A percentile compares a stretch with the other conserved stretches of the same genome.
These are phyloP conservation scores for Rhynchopsitta pachyrhyncha DNA, from an alignment of 2,113 vertebrate species.

Conservation along the genomic window DNA sequence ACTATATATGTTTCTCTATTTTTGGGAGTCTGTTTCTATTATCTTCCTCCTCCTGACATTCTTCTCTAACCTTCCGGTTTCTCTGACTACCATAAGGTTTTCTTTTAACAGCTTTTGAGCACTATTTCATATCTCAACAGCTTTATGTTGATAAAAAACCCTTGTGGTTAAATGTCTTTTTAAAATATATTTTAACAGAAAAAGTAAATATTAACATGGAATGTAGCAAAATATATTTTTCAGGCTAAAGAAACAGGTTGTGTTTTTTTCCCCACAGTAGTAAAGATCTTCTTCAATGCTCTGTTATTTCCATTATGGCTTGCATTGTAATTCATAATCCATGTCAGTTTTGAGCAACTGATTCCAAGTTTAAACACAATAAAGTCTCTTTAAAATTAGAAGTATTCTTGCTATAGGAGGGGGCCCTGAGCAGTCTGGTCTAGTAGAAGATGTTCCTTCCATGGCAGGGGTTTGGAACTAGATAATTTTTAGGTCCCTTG, in stretches of 20 bases:
- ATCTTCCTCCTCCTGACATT: not conserved
- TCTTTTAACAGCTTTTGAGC: not conserved
- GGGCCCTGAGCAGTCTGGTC: not conserved
- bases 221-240: not conserved
- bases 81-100: not conserved
- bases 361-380: not conserved
- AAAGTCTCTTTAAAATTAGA: not conserved
- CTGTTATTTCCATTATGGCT: slow-evolving; percentile 48
- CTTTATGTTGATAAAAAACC: not conserved
- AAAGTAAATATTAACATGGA: not conserved
- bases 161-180: not conserved
- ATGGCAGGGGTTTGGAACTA: not conserved
- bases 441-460: not conserved
- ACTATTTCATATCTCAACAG: not conserved
- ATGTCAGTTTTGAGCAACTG: not conserved
- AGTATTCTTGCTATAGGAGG: not conserved
- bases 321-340: slow-evolving; percentile 61
- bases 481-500: not conserved
- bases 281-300: slow-evolving; percentile 34
- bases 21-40: not conserved
- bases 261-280: not conserved
- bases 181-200: not conserved
- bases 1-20: not conserved
- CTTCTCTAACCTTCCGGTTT: not conserved
- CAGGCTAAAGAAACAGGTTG: not conserved